phyloP scores from a whole-genome alignment of 2,797 vertebrate species.

The Ptychadena robeensis region DNA sequence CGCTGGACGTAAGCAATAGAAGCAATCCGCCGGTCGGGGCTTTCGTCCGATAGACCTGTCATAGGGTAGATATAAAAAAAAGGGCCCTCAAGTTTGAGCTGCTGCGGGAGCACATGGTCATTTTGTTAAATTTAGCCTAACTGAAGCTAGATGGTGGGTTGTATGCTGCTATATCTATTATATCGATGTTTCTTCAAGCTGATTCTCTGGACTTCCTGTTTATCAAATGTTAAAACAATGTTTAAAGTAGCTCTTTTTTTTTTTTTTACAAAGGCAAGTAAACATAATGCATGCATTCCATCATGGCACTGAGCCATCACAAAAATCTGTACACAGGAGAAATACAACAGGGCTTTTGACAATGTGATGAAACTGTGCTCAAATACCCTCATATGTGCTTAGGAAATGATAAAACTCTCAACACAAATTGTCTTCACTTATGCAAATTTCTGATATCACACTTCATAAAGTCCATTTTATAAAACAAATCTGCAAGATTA shows the following conservation, averaged over 20 bases:
- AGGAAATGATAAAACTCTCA: background rate
- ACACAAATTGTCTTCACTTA: background rate
- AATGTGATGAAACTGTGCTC: background rate
- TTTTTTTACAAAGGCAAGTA: no score
- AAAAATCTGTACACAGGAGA: no score
- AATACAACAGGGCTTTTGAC: background rate
- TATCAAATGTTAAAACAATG: background rate
- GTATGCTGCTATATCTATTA: background rate
- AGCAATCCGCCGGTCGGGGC: no score
- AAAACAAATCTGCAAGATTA: background rate
- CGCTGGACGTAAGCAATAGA: no score
- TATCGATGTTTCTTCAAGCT: background rate
- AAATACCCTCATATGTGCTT: background rate
- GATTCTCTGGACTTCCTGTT: constrained; percentile 5
- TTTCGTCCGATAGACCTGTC: no score
- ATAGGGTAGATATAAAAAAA: no score
- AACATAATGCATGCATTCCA: no score
- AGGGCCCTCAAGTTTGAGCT: no score
- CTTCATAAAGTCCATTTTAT: background rate
- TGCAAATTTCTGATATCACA: background rate
- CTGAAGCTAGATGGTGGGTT: background rate
- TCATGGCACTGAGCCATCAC: no score
- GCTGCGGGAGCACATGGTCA: no score
- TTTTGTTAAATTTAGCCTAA: no score
- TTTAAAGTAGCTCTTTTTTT: background rate